phyloP scores from a whole-genome alignment of 2,797 vertebrate species.

The Cirrhinus mrigala region DNA sequence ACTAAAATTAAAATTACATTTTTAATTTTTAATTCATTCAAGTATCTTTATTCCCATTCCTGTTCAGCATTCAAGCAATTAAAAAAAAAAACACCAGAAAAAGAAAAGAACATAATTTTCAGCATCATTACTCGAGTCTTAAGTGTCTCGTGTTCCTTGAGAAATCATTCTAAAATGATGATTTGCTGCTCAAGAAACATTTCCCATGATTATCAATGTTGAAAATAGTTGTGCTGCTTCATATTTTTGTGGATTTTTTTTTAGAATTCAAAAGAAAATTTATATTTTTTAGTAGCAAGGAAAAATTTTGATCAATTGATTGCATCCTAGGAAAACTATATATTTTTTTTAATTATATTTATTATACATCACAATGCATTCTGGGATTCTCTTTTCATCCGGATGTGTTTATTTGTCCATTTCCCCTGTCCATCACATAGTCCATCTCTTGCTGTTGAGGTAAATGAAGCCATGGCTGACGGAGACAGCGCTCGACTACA shows the following conservation, averaged over 20 bases:
- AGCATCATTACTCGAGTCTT: not conserved
- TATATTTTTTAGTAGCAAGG: not conserved
- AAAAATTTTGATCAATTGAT: not conserved
- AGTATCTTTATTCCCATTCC: not conserved
- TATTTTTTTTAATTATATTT: no score
- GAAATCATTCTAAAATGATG: not conserved
- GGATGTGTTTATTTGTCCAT: not conserved
- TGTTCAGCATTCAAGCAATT: not conserved
- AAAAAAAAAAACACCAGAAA: not conserved
- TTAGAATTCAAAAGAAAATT: not conserved
- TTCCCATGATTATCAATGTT: not conserved
- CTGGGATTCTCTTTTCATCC: not conserved
- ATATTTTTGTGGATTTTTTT: not conserved
- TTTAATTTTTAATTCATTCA: not conserved
- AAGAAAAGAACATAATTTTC: no score
- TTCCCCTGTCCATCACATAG: constrained; percentile 16
- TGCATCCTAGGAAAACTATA: no score
- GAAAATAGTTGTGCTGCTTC: not conserved
- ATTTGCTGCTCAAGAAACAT: not conserved
- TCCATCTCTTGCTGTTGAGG: constrained; percentile 34
- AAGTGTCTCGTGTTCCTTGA: not conserved
- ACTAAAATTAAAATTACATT: no score
- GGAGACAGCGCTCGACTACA: constrained; percentile 50
- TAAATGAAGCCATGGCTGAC: constrained; percentile 65
- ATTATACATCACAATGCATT: not conserved